These are phyloP conservation scores for Symphodus melops DNA, from an alignment of 2,113 vertebrate genomes.

Conservation along the genomic window DNA sequence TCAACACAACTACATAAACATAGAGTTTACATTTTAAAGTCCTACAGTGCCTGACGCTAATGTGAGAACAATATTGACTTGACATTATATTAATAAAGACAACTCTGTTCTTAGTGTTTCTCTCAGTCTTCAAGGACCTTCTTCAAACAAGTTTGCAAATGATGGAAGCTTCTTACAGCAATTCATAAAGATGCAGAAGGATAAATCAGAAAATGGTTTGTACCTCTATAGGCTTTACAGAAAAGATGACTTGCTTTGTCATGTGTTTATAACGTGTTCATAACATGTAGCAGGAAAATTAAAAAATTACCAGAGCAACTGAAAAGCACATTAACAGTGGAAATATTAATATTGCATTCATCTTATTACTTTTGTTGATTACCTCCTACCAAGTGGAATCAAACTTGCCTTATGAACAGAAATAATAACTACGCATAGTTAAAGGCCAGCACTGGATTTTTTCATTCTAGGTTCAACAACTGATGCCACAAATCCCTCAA, in stretches of 20 bases:
- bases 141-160: constrained; percentile 93
- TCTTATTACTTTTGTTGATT: not conserved
- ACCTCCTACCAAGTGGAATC: not conserved
- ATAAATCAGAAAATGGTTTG: constrained; percentile 83
- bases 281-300: not conserved
- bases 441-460: not conserved
- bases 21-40: too few relatives aligned
- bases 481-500: constrained; percentile 66
- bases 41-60: too few relatives aligned
- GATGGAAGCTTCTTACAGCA: constrained; percentile 97
- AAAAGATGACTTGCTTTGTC: not conserved
- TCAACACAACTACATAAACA: not conserved
- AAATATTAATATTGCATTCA: too few relatives aligned
- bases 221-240: not conserved
- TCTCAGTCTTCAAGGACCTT: constrained; percentile 72
- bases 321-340: too few relatives aligned
- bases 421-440: not conserved
- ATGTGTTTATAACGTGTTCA: too few relatives aligned
- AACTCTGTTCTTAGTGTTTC: constrained; percentile 65
- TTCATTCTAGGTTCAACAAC: constrained; percentile 65
- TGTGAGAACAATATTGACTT: too few relatives aligned
- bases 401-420: not conserved
- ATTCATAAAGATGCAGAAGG: constrained; percentile 95
- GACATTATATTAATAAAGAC: too few relatives aligned
- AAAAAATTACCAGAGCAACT: not conserved